These are phyloP conservation scores for Aphelenchoides besseyi DNA, from an alignment of 1,140 invertebrate genomes.

Conservation along the genomic window DNA sequence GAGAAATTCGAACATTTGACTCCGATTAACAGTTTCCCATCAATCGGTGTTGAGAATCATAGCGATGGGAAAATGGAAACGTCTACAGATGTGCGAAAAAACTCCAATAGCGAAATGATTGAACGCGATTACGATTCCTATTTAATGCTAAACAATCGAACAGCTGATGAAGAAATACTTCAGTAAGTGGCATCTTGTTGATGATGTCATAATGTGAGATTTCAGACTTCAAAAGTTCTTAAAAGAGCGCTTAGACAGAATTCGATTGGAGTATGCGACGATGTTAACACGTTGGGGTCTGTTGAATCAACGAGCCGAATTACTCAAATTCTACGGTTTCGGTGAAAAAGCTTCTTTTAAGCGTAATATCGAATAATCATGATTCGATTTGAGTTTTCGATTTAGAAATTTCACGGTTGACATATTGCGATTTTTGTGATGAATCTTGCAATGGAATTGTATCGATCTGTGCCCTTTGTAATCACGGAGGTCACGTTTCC, in stretches of 20 bases:
- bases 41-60: no score
- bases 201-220: no score
- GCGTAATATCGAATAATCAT: slow-evolving; percentile 1
- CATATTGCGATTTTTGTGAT: slow-evolving; percentile 11
- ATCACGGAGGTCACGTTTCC: background rate
- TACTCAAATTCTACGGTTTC: background rate
- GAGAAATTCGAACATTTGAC: no score
- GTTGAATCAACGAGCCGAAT: slow-evolving; percentile 20
- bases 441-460: background rate
- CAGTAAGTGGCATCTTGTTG: no score
- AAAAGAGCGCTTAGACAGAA: slow-evolving; percentile 9
- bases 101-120: no score
- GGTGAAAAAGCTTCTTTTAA: background rate
- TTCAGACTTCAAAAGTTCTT: background rate
- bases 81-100: no score
- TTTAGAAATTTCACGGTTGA: background rate
- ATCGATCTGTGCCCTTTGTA: slow-evolving; percentile 1
- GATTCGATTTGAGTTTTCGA: background rate
- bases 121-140: background rate
- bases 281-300: slow-evolving; percentile 10
- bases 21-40: slow-evolving; percentile 1
- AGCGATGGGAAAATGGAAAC: background rate
- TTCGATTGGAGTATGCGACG: background rate
- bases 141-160: background rate
- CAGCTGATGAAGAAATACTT: background rate